Evolutionary conservation across 2,888 invertebrate genomes (phyloP), one percentile per base, ranked within the genome.

Genomic region (Hyposoter didymator): DNA sequence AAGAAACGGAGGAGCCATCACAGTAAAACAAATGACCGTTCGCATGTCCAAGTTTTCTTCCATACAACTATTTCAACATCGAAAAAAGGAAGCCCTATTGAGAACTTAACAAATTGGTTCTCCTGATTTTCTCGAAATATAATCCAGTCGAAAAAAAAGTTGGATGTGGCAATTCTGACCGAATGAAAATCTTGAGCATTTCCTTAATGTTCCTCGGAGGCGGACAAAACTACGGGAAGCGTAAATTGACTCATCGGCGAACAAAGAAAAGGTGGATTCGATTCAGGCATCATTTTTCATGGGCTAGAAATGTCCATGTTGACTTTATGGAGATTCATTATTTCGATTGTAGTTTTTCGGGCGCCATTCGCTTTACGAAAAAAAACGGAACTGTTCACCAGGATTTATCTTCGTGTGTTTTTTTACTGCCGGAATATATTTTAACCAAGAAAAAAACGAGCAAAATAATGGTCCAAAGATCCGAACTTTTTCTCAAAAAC

Each of bases 211-310:
- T 55, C 14, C 14, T 59, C 28, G 59, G 17, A n/a, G 67, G 28
- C 17, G 47, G 10, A 67, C 39, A 55, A 55, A 72, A 39, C 12
- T 35, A n/a, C 6, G 19, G n/a, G 5, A 32, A 55, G 35, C 12
- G 32, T 47, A 17, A 17, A 47, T 28, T n/a, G n/a, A 10, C 47
- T 49, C n/a, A 70, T 70, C n/a, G 32, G 28, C 49, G 70, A 49
- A 49, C 47, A 28, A 14, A 35, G 70, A 52, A 52, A 49, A 70
- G n/a, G 70, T 32, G 32, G n/a, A 32, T 19, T 70, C 35, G 35
- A 72, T 49, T 2, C 12, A 12, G 12, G 32, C 14, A 19, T 35
- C 32, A 32, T 19, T 32, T 19, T 52, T n/a, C 49, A 72, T 49
- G 12, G n/a, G 17, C 32, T 72, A 12, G 19, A n/a, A 52, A 32